Conservation (phyloP, 2,113 vertebrate genomes). For the Desmodus rotundus region DNA sequence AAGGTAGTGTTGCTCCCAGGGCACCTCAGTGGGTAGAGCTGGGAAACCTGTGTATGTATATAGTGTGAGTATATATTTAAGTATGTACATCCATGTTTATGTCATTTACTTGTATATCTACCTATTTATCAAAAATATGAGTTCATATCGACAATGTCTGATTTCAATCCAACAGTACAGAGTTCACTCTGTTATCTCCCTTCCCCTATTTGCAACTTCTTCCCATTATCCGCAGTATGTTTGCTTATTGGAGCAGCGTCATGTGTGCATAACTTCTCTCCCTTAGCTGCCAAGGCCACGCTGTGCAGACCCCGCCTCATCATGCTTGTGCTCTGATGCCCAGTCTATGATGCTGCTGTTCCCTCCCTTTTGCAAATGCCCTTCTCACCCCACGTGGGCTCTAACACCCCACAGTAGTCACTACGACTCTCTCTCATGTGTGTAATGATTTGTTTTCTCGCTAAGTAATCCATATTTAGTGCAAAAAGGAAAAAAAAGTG, state of each 20-base stretch:
- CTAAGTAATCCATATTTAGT: background rate
- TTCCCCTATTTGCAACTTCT: background rate
- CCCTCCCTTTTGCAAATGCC: fast-evolving
- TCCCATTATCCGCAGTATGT: background rate
- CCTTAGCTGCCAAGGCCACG: background rate
- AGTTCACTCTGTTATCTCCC: background rate
- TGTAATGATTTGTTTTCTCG: background rate
- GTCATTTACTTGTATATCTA: background rate
- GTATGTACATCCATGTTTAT: background rate
- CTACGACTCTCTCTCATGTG: background rate
- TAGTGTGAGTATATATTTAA: too few relatives aligned
- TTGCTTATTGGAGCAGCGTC: background rate
- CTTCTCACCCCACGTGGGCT: fast-evolving
- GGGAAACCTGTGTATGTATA: background rate
- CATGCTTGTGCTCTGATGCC: background rate
- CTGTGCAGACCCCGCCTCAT: fast-evolving
- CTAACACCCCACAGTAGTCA: background rate
- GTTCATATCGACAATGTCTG: background rate
- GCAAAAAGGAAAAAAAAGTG: background rate
- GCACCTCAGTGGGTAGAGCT: background rate
- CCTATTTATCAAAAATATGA: background rate
- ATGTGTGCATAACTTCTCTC: background rate
- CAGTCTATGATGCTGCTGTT: fast-evolving
- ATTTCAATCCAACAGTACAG: background rate
- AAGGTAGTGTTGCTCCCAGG: background rate